These are phyloP conservation scores for Penaeus vannamei DNA, from an alignment of 1,140 invertebrate species.

Conservation along the genomic window DNA sequence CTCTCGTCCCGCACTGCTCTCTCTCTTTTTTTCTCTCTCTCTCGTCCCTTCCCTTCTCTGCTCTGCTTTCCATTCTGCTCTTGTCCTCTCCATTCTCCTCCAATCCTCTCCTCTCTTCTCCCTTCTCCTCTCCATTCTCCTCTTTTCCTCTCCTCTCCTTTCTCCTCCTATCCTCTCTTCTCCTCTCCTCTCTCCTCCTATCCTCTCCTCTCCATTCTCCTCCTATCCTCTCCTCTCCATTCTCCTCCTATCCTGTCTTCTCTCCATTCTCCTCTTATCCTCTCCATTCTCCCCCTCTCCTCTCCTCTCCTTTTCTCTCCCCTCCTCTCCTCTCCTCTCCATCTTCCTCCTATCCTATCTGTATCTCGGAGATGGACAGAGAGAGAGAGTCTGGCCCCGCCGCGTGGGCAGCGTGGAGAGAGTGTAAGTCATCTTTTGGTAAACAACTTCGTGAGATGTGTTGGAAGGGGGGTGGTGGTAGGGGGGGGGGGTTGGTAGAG, in stretches of 20 bases:
- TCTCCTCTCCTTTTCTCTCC: not conserved
- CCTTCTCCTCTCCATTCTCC: slow-evolving; percentile 22
- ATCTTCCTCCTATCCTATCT: not conserved
- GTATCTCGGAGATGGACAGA: not conserved
- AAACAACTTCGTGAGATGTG: no score
- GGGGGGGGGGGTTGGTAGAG: no score
- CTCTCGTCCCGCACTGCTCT: no score
- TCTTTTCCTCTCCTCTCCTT: slow-evolving; percentile 31
- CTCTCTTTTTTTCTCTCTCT: not conserved
- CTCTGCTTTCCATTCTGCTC: not conserved
- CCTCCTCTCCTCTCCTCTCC: slow-evolving; percentile 32
- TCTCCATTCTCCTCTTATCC: not conserved
- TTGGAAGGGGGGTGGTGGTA: no score
- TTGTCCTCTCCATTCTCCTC: not conserved
- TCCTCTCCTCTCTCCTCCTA: slow-evolving; percentile 25
- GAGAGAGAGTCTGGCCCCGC: no score
- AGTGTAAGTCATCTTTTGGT: no score
- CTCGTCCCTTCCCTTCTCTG: not conserved
- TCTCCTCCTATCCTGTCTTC: not conserved
- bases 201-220: not conserved
- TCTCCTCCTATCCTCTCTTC: slow-evolving; percentile 34
- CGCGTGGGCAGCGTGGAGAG: not conserved
- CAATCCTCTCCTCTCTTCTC: no score
- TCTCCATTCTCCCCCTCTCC: not conserved
- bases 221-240: not conserved